Conservation (phyloP, 2,888 invertebrate genomes). For the Drosophila bunnanda region DNA sequence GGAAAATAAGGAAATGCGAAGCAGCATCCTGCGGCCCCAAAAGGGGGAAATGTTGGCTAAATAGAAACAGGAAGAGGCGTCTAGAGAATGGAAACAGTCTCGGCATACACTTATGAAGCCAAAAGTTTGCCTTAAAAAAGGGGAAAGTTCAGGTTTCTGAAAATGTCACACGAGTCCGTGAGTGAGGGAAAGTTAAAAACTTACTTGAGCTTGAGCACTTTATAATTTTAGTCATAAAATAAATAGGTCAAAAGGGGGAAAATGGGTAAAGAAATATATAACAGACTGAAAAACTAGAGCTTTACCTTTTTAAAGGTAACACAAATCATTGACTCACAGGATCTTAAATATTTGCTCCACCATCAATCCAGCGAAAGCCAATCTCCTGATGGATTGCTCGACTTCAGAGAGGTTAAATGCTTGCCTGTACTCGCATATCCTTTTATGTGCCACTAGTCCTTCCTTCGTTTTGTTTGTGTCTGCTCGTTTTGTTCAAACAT, state of each 20-base stretch:
- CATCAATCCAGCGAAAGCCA: slow-evolving; percentile 29
- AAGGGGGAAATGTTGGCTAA: slow-evolving; percentile 18
- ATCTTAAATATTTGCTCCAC: slow-evolving; percentile 29
- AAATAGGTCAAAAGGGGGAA: neutral
- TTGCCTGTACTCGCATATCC: slow-evolving; percentile 34
- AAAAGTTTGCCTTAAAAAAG: slow-evolving; percentile 8
- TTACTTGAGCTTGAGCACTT: neutral
- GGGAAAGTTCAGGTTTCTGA: slow-evolving; percentile 12
- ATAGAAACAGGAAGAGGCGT: slow-evolving; percentile 22
- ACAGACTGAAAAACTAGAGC: neutral
- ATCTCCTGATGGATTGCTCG: slow-evolving; percentile 37
- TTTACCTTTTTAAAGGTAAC: neutral
- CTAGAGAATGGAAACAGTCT: slow-evolving; percentile 13
- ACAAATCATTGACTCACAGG: slow-evolving; percentile 8
- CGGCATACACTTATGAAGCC: slow-evolving; percentile 20
- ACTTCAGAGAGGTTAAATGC: slow-evolving; percentile 39
- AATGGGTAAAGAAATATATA: neutral
- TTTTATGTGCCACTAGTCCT: slow-evolving; percentile 14
- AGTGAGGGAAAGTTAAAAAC: neutral
- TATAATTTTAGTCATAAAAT: neutral
- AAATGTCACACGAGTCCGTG: neutral
- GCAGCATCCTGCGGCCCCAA: slow-evolving; percentile 16
- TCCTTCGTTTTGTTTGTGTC: slow-evolving; percentile 21
- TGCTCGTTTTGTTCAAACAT: slow-evolving; percentile 40
- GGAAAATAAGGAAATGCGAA: slow-evolving; percentile 29